Evolutionary conservation across 1,140 invertebrate species (phyloP), one percentile per base, ranked within the genome.

Genomic region (Capitella teleta): DNA sequence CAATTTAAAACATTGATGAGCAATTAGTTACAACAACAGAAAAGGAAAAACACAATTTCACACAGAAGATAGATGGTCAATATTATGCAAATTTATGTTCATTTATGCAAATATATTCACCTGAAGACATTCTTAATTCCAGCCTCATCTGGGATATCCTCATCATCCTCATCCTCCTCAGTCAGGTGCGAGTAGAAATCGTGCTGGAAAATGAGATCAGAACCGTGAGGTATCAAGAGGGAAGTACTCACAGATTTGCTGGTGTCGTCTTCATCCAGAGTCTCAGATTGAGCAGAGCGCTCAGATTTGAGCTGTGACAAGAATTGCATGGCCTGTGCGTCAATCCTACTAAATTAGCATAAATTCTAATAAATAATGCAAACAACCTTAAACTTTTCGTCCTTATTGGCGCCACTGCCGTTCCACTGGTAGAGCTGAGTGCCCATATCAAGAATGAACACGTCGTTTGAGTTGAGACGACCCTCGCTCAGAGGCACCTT

Each of bases 361-460:
- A 34, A 12, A 34, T 34, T 34, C n/a, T 34, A 34, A 34, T 34
- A 34, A 34, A 34, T 10, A 34, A 1, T 41, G 8, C 24, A 4
- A 45, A 10, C 47, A 18, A 65, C 68, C 59, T 66, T 60, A 34
- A 62, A 59, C 44, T 56, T 60, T 48, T 70, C 67, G 42, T 68
- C 60, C 49, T 64, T 68, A 53, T 60, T 68, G 32, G 50, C 55
- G 5, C 52, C 47, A 30, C 49, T 61, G 2, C 70, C 69, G 47
- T 71, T 71, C 70, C 83, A 92, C 6, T 91, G 81, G 58, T 80
- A 84, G 45, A 91, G 82, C 47, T 82, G 79, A 44, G 77, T 77
- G 23, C 84, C 84, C 23, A 79, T 72, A 69, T 94, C 90, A 58
- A 94, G 70, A 61, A 94, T 87, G 72, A 88, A 94, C 56, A 85